Base-by-base conservation (phyloP, 2,113 vertebrate species). In the Myrmecophaga tridactyla region DNA sequence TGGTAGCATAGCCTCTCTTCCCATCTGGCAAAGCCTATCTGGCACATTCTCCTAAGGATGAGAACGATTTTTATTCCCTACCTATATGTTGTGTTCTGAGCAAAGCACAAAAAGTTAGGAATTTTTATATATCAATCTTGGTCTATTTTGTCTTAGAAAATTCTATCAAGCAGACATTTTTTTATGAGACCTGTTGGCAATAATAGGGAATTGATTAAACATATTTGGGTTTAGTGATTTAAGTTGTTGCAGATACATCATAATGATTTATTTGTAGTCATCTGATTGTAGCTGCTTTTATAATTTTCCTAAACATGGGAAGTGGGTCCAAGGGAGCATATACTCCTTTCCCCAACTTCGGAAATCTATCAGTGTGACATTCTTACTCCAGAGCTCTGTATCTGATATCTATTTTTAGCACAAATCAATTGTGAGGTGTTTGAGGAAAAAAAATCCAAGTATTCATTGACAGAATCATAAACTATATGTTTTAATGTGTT, bases 1-100 rank as follows among this genome's bases (percentile, higher is more conserved):
- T 81, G 91, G 41, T 36, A 94, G 96, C 36, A 1, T 20, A 97
- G 97, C 83, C 76, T 43, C 51, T 87, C 72, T 21, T 73, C 60
- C 34, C 23, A 63, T 3, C n/a, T n/a, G n/a, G n/a, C n/a, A n/a
- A n/a, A n/a, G n/a, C n/a, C n/a, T n/a, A n/a, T n/a, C 18, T 12
- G 80, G 75, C 39, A 2, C 11, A 3, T 11, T 70, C 36, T 72
- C 62, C 43, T 58, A 51, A 84, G 82, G 62, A 82, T 7, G 29
- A 41, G n/a, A n/a, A n/a, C n/a, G 67, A 31, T 58, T 21, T 60
- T 77, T 53, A 36, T 21, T 65, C 69, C 70, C 34, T 63, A 0
- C 25, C 67, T n/a, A n/a, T n/a, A 41, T 39, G 41, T 8, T 73
- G 46, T 77, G 20, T 81, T n/a, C n/a, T 10, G 67, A n/a, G n/a